Evolutionary conservation across 37 sponge, comb jelly and placozoan species (phyloP).

Genomic region (Chondrosia reniformis): DNA sequence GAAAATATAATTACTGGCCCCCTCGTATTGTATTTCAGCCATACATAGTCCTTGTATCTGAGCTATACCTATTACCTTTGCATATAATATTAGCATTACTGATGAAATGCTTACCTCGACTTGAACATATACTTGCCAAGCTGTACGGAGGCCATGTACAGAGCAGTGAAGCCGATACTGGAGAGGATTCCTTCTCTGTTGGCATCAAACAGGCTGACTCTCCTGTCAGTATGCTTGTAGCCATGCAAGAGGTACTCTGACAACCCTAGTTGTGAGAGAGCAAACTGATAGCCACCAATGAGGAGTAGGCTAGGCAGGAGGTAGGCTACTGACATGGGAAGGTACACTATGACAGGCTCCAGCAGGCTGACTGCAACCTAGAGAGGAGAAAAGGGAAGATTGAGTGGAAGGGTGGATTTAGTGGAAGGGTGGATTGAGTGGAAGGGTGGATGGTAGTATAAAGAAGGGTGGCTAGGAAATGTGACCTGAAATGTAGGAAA

Average conservation of each 20-base stretch:
- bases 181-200: slow-evolving; percentile 94
- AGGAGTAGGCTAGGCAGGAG: slow-evolving; percentile 16
- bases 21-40: too few species aligned
- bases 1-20: too few species aligned
- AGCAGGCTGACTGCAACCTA: neutral
- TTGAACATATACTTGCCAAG: slow-evolving; percentile 69
- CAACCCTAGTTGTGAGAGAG: slow-evolving; percentile 42
- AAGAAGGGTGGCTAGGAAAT: neutral
- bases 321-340: too few species aligned
- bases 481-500: neutral
- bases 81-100: too few species aligned
- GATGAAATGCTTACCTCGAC: slow-evolving; percentile 47
- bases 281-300: slow-evolving; percentile 52
- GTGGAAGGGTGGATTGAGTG: neutral
- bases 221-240: slow-evolving; percentile 51
- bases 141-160: slow-evolving; percentile 75
- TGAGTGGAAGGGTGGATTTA: slow-evolving; percentile 12
- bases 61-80: too few species aligned
- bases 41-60: too few species aligned
- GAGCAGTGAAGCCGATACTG: slow-evolving; percentile 74
- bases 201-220: slow-evolving; percentile 69
- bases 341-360: neutral
- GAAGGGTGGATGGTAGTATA: neutral
- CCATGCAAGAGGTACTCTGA: slow-evolving; percentile 64
- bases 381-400: neutral